Base-by-base conservation (phyloP, 2,797 vertebrate species). In the Mionectes olivaceus region DNA sequence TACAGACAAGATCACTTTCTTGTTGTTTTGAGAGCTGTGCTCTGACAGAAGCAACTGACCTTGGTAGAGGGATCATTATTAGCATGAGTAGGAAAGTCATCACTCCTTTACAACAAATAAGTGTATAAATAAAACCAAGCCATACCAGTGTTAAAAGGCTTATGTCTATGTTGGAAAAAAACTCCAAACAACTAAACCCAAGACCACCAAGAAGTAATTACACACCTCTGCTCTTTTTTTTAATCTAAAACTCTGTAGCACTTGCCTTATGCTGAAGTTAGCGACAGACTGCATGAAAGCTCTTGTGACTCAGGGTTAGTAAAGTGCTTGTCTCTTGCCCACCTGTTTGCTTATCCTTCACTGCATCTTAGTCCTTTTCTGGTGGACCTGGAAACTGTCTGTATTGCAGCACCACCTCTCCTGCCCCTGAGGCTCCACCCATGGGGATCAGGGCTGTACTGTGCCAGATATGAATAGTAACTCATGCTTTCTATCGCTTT, bases 111-210 rank as follows among this genome's bases (percentile, higher is more conserved):
- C 67, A 82, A 94, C 60, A 95, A 93, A 93, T 89, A 93, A 91
- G 87, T 73, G 73, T 61, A 81, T 77, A 92, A 96, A 96, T 69
- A 93, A 87, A 95, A 95, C 63, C 64, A 96, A 96, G 63, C 41
- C 71, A 85, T 43, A 65, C 16, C 39, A 76, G 13, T 57, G 79
- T 94, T 89, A 92, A 95, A 94, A 90, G 37, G 22, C 64, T 93
- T 87, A 63, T 78, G 64, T 76, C 65, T 93, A n/a, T 23, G 35
- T n/a, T 94, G 77, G 79, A 69, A 24, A 56, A 80, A 93, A 65
- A 37, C 5, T 1, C 23, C 6, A 19, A 41, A 41, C 41, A 8
- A 12, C 24, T 47, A 23, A 64, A 25, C 1, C 5, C 7, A 55
- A 78, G 41, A 3, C 24, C 80, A 92, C 63, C 44, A 87, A 89